A percentile compares a stretch with the other conserved stretches of the same genome.
Evolutionary conservation across 2,888 invertebrate species (phyloP).

Genomic region (Anticlea derivata): DNA sequence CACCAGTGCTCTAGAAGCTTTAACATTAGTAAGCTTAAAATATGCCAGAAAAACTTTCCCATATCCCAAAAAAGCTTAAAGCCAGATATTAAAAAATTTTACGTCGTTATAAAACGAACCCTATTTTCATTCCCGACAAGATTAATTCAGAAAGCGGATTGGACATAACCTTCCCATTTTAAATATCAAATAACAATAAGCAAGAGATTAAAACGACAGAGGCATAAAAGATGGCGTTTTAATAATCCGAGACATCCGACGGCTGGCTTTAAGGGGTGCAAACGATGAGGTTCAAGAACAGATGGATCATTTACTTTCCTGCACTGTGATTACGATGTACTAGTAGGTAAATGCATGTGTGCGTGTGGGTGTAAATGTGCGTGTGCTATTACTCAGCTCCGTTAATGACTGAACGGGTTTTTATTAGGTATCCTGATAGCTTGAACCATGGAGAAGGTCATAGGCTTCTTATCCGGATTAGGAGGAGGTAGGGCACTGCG

Average conservation of each 20-base stretch:
- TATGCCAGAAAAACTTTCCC: background rate
- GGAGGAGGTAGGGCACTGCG: no score
- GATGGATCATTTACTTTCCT: background rate
- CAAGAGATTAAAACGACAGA: conserved; percentile 42
- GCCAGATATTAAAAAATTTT: conserved; percentile 1
- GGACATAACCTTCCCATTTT: conserved; percentile 21
- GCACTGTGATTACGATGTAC: no score
- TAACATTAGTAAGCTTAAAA: no score
- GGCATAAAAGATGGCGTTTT: conserved; percentile 42
- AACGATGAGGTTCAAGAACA: background rate
- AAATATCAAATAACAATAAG: conserved; percentile 39
- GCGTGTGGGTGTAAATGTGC: no score
- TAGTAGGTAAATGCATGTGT: no score
- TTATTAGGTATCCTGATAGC: no score
- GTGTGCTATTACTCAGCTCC: no score
- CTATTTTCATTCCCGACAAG: conserved; percentile 27
- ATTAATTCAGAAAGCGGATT: conserved; percentile 23
- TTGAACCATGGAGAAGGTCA: no score
- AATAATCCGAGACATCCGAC: conserved; percentile 43
- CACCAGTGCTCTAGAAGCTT: no score
- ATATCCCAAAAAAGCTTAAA: background rate
- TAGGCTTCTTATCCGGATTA: no score
- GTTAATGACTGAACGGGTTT: no score
- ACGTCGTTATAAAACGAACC: conserved; percentile 9
- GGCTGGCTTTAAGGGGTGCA: conserved; percentile 26